Base-by-base conservation (phyloP, 2,797 vertebrate species). In the Lacerta bilineata region DNA sequence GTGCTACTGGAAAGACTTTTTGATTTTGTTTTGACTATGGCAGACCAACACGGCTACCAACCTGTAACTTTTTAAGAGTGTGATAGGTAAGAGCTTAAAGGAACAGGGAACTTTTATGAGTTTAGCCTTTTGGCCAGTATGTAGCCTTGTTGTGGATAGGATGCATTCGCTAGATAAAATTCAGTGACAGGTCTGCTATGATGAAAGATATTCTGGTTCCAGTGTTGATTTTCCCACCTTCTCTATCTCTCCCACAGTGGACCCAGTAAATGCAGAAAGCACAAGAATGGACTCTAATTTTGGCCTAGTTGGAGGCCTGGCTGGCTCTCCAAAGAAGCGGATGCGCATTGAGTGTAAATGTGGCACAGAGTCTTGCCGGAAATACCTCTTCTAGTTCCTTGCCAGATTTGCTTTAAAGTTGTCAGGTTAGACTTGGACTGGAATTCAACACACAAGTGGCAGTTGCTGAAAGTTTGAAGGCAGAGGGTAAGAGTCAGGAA, bases 221-320 rank as follows among this genome's bases (percentile, higher is more conserved):
- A 61, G 8, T 68, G 8, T 36, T 77, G 36, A 78, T 41, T 79
- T 5, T 5, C 64, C 20, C 8, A 74, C n/a, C 75, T 43, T 25
- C 3, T 41, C 5, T 29, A 55, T 75, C 64, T 80, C 80, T 93
- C 80, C 59, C 71, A 75, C 96, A 99, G 98, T 98, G 95, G 98
- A 98, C 91, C 97, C 98, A 0, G 96, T 99, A 23, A 98, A 98
- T 93, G 98, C 97, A 81, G 98, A 99, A 92, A 98, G 98, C 95
- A 98, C 97, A 91, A 98, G 97, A 94, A 98, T 98, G 98, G 98
- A 98, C 95, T 97, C 98, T 88, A 98, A 98, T 94, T 98, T 98
- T 83, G 97, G 97, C 86, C 93, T 98, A 80, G 97, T 97, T 0
- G 97, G 97, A 0, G 97, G 96, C 41, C 96, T 98, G 43, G 95